Conservation (phyloP, 2,888 invertebrate genomes). For the Penaeus monodon region DNA sequence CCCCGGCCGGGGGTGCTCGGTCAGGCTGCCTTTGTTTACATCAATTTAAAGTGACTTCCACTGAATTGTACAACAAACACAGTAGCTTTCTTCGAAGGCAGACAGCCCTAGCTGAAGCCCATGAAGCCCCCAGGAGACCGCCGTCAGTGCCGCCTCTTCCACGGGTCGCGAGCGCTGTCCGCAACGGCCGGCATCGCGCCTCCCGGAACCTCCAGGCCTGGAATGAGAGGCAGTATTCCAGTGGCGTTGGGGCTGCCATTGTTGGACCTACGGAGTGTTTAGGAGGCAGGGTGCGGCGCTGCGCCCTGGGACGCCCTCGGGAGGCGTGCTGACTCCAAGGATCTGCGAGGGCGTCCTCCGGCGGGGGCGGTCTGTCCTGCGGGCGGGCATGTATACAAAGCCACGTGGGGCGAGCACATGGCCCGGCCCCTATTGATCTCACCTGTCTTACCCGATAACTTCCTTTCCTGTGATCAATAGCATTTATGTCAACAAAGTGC, state of each 20-base stretch:
- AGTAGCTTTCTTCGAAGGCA: constrained; percentile 22
- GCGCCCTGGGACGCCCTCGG: constrained; percentile 45
- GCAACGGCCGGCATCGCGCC: constrained; percentile 56
- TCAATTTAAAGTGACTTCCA: constrained; percentile 37
- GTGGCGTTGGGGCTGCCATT: constrained; percentile 63
- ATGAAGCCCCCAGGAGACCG: too few relatives aligned
- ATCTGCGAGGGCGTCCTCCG: constrained; percentile 19
- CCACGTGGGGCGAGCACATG: constrained; percentile 65
- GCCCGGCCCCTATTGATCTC: constrained; percentile 64
- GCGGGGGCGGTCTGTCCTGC: constrained; percentile 42
- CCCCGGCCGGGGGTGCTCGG: constrained; percentile 55
- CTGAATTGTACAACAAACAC: constrained; percentile 17
- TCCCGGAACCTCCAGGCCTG: constrained; percentile 64
- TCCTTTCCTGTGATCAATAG: constrained; percentile 63
- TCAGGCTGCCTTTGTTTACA: constrained; percentile 65
- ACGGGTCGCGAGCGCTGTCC: constrained; percentile 3
- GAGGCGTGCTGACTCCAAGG: constrained; percentile 29
- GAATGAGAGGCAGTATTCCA: constrained; percentile 65
- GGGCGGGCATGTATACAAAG: constrained; percentile 56
- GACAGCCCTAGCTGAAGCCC: too few relatives aligned
- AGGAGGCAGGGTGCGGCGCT: constrained; percentile 57
- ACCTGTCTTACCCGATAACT: constrained; percentile 65
- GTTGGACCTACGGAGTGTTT: constrained; percentile 56
- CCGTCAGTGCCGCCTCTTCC: background rate
- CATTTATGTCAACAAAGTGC: constrained; percentile 47